Evolutionary conservation across 2,888 invertebrate genomes (phyloP), one percentile per base, ranked within the genome.

Genomic region (Trisateles emortualis): DNA sequence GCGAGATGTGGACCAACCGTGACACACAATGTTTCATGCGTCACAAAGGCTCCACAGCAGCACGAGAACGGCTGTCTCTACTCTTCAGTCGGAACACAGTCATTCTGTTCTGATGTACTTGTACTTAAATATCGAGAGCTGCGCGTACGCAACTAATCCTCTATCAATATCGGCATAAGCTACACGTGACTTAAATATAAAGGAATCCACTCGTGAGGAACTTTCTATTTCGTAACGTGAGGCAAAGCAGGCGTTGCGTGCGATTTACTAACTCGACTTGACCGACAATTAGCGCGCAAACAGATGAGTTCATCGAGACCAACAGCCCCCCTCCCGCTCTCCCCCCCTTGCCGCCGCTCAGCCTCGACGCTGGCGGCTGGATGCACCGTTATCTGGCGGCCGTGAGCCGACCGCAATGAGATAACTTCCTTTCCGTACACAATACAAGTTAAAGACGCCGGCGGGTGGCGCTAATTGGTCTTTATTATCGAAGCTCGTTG

Each of bases 151-250:
- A 29, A 50, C 11, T 32, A 24, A 48, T 33, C 43, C 24, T 1
- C n/a, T 42, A 11, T 29, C 35, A 32, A 50, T 39, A 38, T 29
- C 10, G 16, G 5, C 17, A 33, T 16, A 33, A 22, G 24, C 24
- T 41, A 33, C 9, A 19, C 13, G n/a, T 51, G 33, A 40, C 11
- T 51, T 22, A 40, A 24, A 41, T 2, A 8, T 24, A 22, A 44
- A 40, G 26, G 13, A 24, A 44, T 51, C 17, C 11, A 39, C 38
- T 44, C 22, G 33, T 10, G n/a, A 41, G 29, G 14, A 42, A 24
- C 52, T 66, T 55, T 61, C 57, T 58, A 52, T 61, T 55, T 49
- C 45, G 39, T 57, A 55, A 66, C 16, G 10, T 52, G 39, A 22
- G 11, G 17, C 39, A 50, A 66, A 26, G 4, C 16, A 54, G 26